Evolutionary conservation across 2,797 vertebrate species (phyloP), one percentile per base, ranked within the genome.

Genomic region (Okamejei kenojei): DNA sequence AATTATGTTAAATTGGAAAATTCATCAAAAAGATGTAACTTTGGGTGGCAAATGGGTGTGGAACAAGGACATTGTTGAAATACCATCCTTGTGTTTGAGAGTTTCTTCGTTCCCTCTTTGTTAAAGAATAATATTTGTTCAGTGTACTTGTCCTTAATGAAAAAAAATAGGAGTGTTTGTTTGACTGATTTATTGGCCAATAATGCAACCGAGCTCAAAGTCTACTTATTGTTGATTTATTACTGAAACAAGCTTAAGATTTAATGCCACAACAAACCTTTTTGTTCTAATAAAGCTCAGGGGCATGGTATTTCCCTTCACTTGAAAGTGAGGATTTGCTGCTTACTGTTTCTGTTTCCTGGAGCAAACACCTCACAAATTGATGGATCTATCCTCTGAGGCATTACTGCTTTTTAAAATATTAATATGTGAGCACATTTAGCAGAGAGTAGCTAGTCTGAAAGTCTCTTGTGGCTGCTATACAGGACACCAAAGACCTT

Each of bases 361-460:
- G 97, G 96, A 98, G 97, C 96, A 96, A 97, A 97, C 97, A 97
- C 97, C 97, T 97, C 94, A 95, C 96, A 99, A 99, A 99, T 98
- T 98, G 98, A 99, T 98, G 97, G 97, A 98, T 97, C 96, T 97
- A 97, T 98, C 98, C 97, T 98, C 97, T 95, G 97, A 97, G 97
- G 97, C 98, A 99, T 99, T 99, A 99, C 97, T 97, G 97, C 97
- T 97, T 98, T 98, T 98, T 99, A 98, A 99, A 99, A 99, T 99
- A 99, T 99, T 99, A 98, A 99, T 99, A 98, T 97, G 97, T 98
- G 97, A 98, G 98, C 98, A 98, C 98, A 99, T 99, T 99, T 99
- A 99, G 98, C 97, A 96, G 97, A 97, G 98, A 98, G 98, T 97
- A 96, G 97, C 98, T 97, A 96, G 96, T 96, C 96, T 97, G 96